A percentile compares a stretch with the other conserved stretches of the same genome.
Evolutionary conservation across 23 tunicate species (phyloP).

Genomic region (Ascidia mentula): DNA sequence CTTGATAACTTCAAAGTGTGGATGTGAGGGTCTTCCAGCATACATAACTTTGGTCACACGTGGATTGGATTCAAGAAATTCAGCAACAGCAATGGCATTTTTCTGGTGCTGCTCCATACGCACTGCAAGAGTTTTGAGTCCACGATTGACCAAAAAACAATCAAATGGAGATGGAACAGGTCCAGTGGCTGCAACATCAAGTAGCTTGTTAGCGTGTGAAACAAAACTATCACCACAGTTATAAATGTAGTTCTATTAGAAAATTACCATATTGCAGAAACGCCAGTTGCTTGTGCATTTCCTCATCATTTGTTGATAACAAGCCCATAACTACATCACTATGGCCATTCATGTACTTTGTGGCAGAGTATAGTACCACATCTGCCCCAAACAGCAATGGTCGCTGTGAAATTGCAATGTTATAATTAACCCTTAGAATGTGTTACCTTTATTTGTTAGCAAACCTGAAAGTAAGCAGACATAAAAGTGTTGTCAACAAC

Average conservation of each 20-base stretch:
- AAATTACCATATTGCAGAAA: conserved; percentile 92
- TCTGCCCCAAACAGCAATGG: conserved; percentile 92
- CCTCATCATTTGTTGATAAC: conserved; percentile 53
- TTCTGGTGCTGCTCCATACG: conserved; percentile 94
- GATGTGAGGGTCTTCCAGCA: conserved; percentile 92
- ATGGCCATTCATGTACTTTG: conserved; percentile 99
- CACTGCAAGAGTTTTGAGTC: conserved; percentile 91
- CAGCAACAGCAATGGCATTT: conserved; percentile 87
- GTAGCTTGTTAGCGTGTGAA: too few relatives aligned
- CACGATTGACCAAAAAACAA: conserved; percentile 89
- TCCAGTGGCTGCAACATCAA: conserved; percentile 74
- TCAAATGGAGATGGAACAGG: conserved; percentile 97
- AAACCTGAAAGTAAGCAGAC: conserved; percentile 90
- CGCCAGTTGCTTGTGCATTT: conserved; percentile 50
- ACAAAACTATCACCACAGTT: too few relatives aligned
- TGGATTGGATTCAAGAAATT: conserved; percentile 61
- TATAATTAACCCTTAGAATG: background rate
- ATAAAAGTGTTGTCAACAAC: conserved; percentile 97
- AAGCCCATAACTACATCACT: conserved; percentile 99
- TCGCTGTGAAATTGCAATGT: conserved; percentile 50
- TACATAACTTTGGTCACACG: conserved; percentile 68
- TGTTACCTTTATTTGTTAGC: background rate
- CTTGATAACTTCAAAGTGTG: conserved; percentile 85
- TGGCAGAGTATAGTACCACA: conserved; percentile 88
- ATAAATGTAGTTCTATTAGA: too few relatives aligned